Base-by-base conservation (phyloP, 2,113 vertebrate species). In the Castor canadensis region DNA sequence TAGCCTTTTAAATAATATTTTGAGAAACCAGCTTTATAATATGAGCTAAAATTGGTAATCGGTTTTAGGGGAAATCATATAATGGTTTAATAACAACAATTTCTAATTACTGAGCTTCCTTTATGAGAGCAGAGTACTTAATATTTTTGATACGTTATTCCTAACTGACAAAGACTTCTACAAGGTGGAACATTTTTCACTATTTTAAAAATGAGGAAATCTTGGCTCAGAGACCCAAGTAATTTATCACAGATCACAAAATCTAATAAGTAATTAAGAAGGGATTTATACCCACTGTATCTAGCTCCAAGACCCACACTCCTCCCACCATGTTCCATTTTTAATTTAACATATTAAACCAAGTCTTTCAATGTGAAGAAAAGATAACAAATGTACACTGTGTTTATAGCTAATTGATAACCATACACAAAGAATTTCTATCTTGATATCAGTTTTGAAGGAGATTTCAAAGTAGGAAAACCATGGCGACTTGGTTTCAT, bases 201-300 rank as follows among this genome's bases (percentile, higher is more conserved):
- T 52, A 69, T 89, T 89, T 96, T 92, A 79, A 58, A 93, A 80
- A 71, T 79, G 43, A 94, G n/a, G 52, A 93, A 90, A 93, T 89
- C 30, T 62, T 47, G 40, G 38, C 75, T 87, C 28, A 86, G 45
- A 92, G 56, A 90, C 30, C 91, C 66, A 88, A 89, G 81, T 52
- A 76, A 92, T 96, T 92, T 83, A 79, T 92, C 92, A 95, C 8
- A 81, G 71, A 43, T 89, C 84, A 93, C 52, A 91, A 93, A 93
- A 95, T 60, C 71, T 71, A 95, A 47, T 84, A 83, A 87, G 94
- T 52, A 95, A 95, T 91, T 95, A 95, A 89, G 49, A n/a, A 62
- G 54, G 75, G 79, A 95, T 92, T 96, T 94, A 83, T 66, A 49
- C 22, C 24, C 71, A 84, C 58, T 83, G 6, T 89, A 84, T 75